Conservation (phyloP, 1,140 invertebrate genomes). For the Heterodera carotae region DNA sequence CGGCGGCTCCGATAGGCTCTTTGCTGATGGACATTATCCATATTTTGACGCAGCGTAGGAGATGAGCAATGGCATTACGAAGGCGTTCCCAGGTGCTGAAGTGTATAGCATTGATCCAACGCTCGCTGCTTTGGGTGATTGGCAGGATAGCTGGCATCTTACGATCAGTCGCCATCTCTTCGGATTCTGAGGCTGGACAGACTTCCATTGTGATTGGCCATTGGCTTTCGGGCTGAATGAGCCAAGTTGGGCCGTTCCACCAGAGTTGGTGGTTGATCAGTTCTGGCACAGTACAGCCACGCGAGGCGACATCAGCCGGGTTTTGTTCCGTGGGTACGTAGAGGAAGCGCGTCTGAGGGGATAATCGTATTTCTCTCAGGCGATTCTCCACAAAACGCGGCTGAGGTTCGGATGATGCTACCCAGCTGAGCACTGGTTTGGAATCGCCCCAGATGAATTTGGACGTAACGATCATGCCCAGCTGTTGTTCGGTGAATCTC, state of each 20-base stretch:
- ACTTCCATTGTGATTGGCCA: constrained; percentile 16
- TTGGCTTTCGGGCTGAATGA: not conserved
- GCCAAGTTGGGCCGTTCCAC: constrained; percentile 38
- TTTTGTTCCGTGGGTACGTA: constrained; percentile 39
- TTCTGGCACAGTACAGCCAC: constrained; percentile 32
- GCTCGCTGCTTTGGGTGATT: not conserved
- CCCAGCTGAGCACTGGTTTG: constrained; percentile 26
- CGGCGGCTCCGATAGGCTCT: not conserved
- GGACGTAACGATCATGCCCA: not conserved
- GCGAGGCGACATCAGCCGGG: constrained; percentile 36
- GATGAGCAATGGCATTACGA: not conserved
- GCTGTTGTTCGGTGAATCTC: constrained; percentile 24
- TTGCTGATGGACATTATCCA: not conserved
- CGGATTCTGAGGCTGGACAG: not conserved
- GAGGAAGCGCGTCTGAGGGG: constrained; percentile 5
- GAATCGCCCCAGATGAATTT: constrained; percentile 45
- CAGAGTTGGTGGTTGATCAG: constrained; percentile 23
- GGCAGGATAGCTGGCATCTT: not conserved
- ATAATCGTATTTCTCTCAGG: constrained; percentile 16
- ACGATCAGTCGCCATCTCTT: not conserved
- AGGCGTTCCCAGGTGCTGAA: constrained; percentile 21
- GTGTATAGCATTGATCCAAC: not conserved
- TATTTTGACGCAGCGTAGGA: not conserved
- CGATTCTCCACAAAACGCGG: constrained; percentile 34
- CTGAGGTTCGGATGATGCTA: constrained; percentile 7